These are phyloP conservation scores for Torymus auratus DNA, from an alignment of 2,888 invertebrate species.

Conservation along the genomic window DNA sequence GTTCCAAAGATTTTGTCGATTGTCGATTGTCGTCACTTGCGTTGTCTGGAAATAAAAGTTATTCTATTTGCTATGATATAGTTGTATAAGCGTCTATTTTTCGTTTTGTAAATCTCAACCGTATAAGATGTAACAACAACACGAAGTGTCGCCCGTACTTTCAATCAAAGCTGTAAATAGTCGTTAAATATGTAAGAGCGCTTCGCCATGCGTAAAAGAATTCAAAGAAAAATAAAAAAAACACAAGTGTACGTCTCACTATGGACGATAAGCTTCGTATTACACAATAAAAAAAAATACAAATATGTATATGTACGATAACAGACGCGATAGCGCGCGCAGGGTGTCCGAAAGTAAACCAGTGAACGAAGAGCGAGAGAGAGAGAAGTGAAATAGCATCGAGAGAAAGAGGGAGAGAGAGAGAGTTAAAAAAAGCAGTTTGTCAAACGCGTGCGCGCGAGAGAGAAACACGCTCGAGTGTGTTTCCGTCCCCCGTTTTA, in stretches of 20 bases:
- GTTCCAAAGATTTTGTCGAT: neutral
- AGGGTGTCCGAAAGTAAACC: conserved; percentile 47
- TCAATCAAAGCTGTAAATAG: conserved; percentile 65
- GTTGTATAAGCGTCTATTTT: conserved; percentile 18
- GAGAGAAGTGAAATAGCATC: neutral
- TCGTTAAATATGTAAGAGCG: conserved; percentile 58
- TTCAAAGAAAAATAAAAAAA: neutral
- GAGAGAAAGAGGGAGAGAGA: neutral
- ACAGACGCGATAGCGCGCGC: conserved; percentile 42
- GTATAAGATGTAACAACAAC: conserved; percentile 47
- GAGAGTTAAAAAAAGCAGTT: neutral
- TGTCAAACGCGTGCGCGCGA: neutral
- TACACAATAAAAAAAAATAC: conserved; percentile 20
- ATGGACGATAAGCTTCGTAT: conserved; percentile 49
- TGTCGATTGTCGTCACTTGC: no score
- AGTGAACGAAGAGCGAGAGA: neutral
- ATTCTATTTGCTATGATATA: conserved; percentile 29
- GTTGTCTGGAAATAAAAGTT: no score
- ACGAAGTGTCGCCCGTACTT: conserved; percentile 54
- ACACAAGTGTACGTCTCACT: conserved; percentile 32
- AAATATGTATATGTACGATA: conserved; percentile 48
- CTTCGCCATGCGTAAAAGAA: conserved; percentile 58
- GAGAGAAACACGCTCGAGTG: no score
- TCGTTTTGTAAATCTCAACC: conserved; percentile 20
- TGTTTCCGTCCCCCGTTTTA: conserved; percentile 9